phyloP scores from a whole-genome alignment of 1,140 invertebrate species.

The Galleria mellonella region DNA sequence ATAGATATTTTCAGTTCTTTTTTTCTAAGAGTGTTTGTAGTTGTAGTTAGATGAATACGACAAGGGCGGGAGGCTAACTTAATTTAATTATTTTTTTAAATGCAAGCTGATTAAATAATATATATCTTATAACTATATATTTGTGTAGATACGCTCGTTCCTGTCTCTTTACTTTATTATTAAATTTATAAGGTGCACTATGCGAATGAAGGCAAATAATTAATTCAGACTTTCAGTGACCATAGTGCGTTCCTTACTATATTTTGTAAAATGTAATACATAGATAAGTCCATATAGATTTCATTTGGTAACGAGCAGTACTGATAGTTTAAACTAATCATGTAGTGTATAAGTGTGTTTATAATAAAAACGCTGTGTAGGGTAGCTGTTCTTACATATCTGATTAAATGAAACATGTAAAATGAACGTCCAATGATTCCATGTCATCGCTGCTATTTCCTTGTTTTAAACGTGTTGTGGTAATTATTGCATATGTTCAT shows the following conservation, averaged over 20 bases:
- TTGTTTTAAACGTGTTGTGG: conserved; percentile 7
- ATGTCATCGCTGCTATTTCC: conserved; percentile 9
- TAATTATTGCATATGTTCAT: not conserved
- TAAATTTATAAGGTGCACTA: too few relatives aligned
- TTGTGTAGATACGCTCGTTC: conserved; percentile 16
- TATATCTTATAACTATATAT: conserved; percentile 8
- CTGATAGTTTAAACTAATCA: conserved; percentile 14
- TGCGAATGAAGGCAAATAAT: too few relatives aligned
- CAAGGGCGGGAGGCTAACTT: conserved; percentile 10
- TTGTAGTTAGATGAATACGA: conserved; percentile 6
- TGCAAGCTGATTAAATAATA: conserved; percentile 6
- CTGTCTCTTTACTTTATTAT: not conserved
- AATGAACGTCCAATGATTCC: conserved; percentile 13
- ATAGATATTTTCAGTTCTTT: conserved; percentile 8
- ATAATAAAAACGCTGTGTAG: conserved; percentile 18
- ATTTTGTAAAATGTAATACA: conserved; percentile 1
- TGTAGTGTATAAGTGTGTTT: conserved; percentile 18
- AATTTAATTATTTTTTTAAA: conserved; percentile 15
- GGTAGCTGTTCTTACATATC: conserved; percentile 19
- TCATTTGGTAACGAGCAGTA: conserved; percentile 16
- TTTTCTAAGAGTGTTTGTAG: conserved; percentile 14
- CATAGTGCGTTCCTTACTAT: conserved; percentile 1
- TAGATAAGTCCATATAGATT: not conserved
- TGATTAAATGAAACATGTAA: conserved; percentile 8
- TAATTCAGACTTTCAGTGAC: too few relatives aligned